Percentiles rank a stretch among this genome's conserved stretches.
Conservation (phyloP, 2,113 vertebrate genomes). For the Galbula dea region DNA sequence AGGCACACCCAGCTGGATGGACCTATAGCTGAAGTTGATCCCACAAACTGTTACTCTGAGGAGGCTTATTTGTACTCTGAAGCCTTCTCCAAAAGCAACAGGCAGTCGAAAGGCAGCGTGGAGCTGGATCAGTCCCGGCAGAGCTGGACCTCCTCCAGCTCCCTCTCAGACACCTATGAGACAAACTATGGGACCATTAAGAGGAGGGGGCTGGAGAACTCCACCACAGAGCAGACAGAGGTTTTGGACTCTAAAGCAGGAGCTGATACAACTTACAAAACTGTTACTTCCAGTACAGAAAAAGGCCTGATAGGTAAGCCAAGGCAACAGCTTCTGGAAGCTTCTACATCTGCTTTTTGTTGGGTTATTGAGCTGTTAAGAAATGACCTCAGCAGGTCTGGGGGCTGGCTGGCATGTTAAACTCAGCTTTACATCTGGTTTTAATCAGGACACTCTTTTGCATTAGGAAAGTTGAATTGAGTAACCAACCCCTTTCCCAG, state of each 20-base stretch:
- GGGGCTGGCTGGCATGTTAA: constrained; percentile 40
- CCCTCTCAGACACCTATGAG: constrained; percentile 86
- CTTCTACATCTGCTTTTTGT: constrained; percentile 4
- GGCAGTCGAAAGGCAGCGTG: constrained; percentile 70
- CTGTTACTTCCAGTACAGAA: constrained; percentile 93
- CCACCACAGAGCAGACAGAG: constrained; percentile 64
- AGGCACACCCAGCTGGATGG: constrained; percentile 80
- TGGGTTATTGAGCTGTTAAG: constrained; percentile 16
- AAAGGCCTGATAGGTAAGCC: constrained; percentile 94
- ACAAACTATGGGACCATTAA: constrained; percentile 88
- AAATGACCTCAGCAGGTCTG: constrained; percentile 33
- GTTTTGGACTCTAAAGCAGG: constrained; percentile 70
- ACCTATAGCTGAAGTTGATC: constrained; percentile 83
- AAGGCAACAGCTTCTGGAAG: constrained; percentile 13
- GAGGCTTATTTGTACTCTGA: constrained; percentile 67
- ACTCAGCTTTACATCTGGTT: constrained; percentile 9
- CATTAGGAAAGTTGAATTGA: not conserved
- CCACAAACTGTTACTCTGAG: constrained; percentile 64
- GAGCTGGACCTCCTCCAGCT: constrained; percentile 90
- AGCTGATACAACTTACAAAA: constrained; percentile 87
- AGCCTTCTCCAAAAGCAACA: constrained; percentile 66
- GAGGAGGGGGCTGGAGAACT: constrained; percentile 76
- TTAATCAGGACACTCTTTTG: not conserved
- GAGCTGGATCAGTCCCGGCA: constrained; percentile 79
- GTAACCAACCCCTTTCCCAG: not conserved